These are phyloP conservation scores for Balanococcus diminutus DNA, from an alignment of 2,888 invertebrate genomes.

Conservation along the genomic window DNA sequence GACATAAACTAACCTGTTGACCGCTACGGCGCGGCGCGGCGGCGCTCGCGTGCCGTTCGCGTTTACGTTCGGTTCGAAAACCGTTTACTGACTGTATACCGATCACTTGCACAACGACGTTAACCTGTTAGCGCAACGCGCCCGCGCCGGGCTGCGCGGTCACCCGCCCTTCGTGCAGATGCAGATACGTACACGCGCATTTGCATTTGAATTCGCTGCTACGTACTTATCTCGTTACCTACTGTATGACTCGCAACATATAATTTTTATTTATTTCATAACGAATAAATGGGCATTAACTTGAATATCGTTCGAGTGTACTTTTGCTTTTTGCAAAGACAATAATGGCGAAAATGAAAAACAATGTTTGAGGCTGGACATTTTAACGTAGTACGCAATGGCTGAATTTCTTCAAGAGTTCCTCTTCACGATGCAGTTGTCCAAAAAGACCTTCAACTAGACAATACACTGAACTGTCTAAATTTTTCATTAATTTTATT, in stretches of 20 bases:
- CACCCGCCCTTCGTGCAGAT: too few relatives aligned
- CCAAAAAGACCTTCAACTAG: too few relatives aligned
- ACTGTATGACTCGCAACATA: slow-evolving; percentile 2
- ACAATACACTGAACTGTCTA: too few relatives aligned
- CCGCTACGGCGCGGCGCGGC: slow-evolving; percentile 13
- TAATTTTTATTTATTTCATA: slow-evolving; percentile 31
- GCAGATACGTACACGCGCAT: background rate
- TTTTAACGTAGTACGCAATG: too few relatives aligned
- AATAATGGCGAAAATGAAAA: too few relatives aligned
- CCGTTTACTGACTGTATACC: background rate
- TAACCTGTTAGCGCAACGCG: slow-evolving; percentile 22
- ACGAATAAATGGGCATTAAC: background rate
- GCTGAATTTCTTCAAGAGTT: too few relatives aligned
- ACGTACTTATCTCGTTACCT: background rate
- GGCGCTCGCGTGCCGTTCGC: slow-evolving; percentile 47
- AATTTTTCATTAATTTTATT: too few relatives aligned
- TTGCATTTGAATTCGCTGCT: background rate
- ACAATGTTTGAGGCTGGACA: too few relatives aligned
- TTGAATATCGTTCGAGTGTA: background rate
- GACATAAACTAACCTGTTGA: slow-evolving; percentile 43
- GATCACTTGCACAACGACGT: slow-evolving; percentile 42
- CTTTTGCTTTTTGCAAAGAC: background rate
- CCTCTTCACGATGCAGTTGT: too few relatives aligned
- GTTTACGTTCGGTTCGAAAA: slow-evolving; percentile 1
- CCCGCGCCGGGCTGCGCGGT: too few relatives aligned